Evolutionary conservation across 2,113 vertebrate genomes (phyloP).

Genomic region (Microcebus jonahi): DNA sequence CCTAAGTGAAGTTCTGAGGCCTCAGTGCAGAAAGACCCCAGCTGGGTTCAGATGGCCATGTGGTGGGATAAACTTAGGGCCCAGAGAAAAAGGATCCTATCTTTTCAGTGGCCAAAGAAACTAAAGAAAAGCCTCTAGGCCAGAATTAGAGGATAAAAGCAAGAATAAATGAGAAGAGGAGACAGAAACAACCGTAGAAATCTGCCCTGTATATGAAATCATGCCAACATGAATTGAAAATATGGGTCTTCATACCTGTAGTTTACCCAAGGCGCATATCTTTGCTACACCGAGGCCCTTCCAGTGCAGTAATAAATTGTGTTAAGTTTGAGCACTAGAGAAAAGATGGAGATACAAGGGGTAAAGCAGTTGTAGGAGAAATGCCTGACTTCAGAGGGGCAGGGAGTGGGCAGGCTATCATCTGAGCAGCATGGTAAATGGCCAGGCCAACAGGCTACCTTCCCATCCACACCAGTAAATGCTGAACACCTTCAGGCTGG

Average conservation of each 20-base stretch:
- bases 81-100: neutral
- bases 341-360: neutral
- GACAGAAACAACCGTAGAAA: neutral
- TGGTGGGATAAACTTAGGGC: neutral
- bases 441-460: neutral
- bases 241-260: rapidly evolving
- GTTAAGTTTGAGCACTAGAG: neutral
- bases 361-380: neutral
- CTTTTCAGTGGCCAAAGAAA: neutral
- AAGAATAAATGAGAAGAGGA: neutral
- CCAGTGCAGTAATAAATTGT: neutral
- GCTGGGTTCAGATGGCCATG: neutral
- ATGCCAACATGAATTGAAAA: neutral
- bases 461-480: neutral
- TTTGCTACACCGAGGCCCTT: neutral
- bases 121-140: neutral
- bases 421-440: neutral
- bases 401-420: neutral
- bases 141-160: neutral
- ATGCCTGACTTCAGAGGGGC: neutral
- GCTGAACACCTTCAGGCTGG: neutral
- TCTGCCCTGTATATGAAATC: neutral
- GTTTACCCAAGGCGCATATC: neutral
- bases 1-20: neutral
- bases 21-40: neutral